Evolutionary conservation across 2,888 invertebrate genomes (phyloP), one percentile per base, ranked within the genome.

Genomic region (Polymixis lichenea): DNA sequence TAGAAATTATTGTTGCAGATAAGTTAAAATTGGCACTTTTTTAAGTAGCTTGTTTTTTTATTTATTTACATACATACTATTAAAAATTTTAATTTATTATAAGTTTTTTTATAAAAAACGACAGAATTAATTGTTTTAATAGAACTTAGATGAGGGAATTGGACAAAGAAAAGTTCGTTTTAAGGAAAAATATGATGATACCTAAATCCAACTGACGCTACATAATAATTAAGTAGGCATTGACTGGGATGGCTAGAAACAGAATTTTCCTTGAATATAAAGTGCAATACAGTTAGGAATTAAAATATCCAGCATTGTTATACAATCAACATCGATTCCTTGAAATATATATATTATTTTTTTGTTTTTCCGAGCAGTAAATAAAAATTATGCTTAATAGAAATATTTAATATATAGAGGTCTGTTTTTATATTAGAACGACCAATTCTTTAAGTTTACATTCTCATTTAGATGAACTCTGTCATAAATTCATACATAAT

Each of bases 401-500:
- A 25, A 15, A 38, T 49, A 51, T 43, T 43, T n/a, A 28, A 72
- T 51, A 5, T 0, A 32, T 5, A n/a, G 1, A 32, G n/a, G 6
- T 15, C 7, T 61, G 7, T 22, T 17, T 64, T 25, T 43, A 62
- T 25, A 38, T 58, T 19, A n/a, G 7, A 28, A 32, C 58, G 1
- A 58, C 28, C 22, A 56, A 49, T 28, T 51, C 11, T 19, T 1
- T 17, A 51, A 15, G 8, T 43, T 17, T 13, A 55, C 22, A 53
- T 49, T 56, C 28, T 51, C 22, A 22, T 64, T 25, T 7, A 43
- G 25, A 43, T 71, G 43, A 53, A 11, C 9, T 19, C 28, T 43
- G 51, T 38, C 56, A 64, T 51, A 28, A 77, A 51, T 70, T 64
- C 19, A 71, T 78, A 56, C 28, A 77, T 71, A 15, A 62, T 70